A percentile compares a stretch with the other conserved stretches of the same genome.
phyloP scores from a whole-genome alignment of 2,797 vertebrate species.

The Pseudochromis fuscus region DNA sequence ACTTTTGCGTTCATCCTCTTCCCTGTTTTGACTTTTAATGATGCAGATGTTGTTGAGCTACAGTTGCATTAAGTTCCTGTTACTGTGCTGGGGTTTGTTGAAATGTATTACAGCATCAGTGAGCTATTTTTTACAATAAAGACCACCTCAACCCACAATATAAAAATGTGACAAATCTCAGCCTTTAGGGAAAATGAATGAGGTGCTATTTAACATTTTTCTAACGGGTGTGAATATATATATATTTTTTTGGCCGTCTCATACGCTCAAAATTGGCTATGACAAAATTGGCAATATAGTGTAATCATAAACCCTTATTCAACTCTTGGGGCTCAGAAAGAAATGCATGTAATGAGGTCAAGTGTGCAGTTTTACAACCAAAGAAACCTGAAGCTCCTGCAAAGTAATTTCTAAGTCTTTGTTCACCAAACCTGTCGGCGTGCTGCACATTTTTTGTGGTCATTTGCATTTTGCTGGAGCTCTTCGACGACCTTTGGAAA shows the following conservation, averaged over 20 bases:
- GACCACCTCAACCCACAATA: too few species aligned
- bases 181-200: not conserved
- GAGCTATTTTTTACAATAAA: not conserved
- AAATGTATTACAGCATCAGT: not conserved
- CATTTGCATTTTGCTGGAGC: too few species aligned
- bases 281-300: too few species aligned
- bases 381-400: too few species aligned
- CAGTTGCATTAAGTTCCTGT: not conserved
- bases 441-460: too few species aligned
- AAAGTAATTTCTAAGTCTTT: too few species aligned
- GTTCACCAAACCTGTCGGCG: too few species aligned
- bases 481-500: not conserved
- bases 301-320: too few species aligned
- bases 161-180: too few species aligned
- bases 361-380: too few species aligned
- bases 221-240: not conserved
- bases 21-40: not conserved
- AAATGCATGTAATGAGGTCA: too few species aligned
- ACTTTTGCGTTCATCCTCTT: not conserved
- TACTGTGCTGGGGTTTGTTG: not conserved
- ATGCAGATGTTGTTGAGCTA: not conserved
- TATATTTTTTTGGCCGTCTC: not conserved
- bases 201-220: not conserved
- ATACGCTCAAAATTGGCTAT: not conserved
- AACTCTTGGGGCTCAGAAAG: too few species aligned